A percentile compares a stretch with the other conserved stretches of the same genome.
phyloP scores from a whole-genome alignment of 2,888 invertebrate genomes.

The Hemaris fuciformis region DNA sequence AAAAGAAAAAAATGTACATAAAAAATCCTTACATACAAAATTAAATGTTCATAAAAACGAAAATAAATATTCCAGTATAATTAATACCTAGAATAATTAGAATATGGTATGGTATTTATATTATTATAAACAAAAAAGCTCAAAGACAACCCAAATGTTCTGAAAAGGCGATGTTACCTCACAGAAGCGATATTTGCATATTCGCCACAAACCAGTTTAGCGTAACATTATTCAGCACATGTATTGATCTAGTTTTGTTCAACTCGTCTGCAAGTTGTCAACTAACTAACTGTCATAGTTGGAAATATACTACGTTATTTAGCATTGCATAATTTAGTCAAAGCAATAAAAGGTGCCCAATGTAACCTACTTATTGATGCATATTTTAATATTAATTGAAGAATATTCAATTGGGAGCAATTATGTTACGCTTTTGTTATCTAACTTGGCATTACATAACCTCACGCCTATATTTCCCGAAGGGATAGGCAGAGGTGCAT shows the following conservation, averaged over 20 bases:
- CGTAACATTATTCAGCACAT: not conserved
- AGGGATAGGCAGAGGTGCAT: too few species aligned
- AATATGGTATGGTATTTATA: too few species aligned
- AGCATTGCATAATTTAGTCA: constrained; percentile 5
- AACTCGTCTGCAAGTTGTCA: constrained; percentile 5
- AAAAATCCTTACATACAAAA: too few species aligned
- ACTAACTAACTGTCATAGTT: not conserved
- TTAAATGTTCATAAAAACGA: too few species aligned
- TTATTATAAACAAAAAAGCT: not conserved
- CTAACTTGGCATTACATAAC: not conserved
- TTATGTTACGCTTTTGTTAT: not conserved
- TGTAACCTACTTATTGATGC: constrained; percentile 12
- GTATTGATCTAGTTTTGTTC: constrained; percentile 3
- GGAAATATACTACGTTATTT: not conserved
- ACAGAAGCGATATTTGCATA: not conserved
- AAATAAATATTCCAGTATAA: too few species aligned
- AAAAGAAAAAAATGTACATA: too few species aligned
- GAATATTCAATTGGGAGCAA: not conserved
- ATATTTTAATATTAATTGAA: constrained; percentile 12
- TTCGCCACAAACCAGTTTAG: not conserved
- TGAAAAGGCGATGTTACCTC: not conserved
- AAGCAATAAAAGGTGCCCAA: constrained; percentile 1
- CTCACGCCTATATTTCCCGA: too few species aligned
- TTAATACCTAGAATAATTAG: too few species aligned
- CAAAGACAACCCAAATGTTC: not conserved